Evolutionary conservation across 2,888 invertebrate genomes (phyloP).

Genomic region (Hymenopus coronatus): DNA sequence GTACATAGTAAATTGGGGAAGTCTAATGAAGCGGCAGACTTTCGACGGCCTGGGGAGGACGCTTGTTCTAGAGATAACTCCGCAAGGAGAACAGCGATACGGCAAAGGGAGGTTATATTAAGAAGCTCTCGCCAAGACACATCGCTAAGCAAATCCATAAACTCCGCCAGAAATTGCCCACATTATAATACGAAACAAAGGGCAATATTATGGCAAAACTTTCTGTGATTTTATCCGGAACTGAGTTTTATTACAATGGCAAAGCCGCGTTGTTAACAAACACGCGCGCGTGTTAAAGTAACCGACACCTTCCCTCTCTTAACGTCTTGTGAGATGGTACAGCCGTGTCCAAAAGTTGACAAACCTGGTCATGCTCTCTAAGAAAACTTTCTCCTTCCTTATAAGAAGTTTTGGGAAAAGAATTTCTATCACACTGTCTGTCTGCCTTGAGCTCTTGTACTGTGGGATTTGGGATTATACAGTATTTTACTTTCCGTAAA

Average conservation of each 20-base stretch:
- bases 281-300: background rate
- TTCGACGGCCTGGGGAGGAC: background rate
- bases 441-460: too few relatives aligned
- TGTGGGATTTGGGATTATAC: too few relatives aligned
- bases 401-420: too few relatives aligned
- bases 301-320: background rate
- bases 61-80: background rate
- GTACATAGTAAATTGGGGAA: background rate
- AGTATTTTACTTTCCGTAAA: too few relatives aligned
- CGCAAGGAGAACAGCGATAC: background rate
- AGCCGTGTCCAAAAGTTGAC: background rate
- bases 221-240: slow-evolving; percentile 18
- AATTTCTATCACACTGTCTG: too few relatives aligned
- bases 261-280: slow-evolving; percentile 1
- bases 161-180: slow-evolving; percentile 10
- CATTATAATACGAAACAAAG: slow-evolving; percentile 21
- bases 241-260: slow-evolving; percentile 10
- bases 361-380: too few relatives aligned
- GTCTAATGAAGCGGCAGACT: background rate
- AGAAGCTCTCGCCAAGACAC: background rate
- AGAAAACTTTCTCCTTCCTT: too few relatives aligned
- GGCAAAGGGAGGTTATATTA: background rate
- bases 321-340: background rate
- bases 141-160: slow-evolving; percentile 16
- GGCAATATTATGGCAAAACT: slow-evolving; percentile 18